phyloP scores from a whole-genome alignment of 2,797 vertebrate genomes.

The Enteromius afrohamiltoni region DNA sequence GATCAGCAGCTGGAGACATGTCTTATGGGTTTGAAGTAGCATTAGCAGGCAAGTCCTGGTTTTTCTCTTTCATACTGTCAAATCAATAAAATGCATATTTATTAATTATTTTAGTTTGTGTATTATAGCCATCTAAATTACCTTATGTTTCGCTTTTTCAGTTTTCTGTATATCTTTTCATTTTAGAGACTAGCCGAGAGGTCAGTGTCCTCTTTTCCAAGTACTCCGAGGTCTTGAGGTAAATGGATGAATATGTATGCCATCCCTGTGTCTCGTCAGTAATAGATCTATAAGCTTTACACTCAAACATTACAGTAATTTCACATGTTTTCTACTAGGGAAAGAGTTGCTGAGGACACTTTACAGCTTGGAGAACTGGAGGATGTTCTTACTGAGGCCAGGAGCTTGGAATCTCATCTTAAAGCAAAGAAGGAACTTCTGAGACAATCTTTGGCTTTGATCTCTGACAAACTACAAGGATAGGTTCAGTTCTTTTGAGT shows the following conservation, averaged over 20 bases:
- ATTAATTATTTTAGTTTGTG: not conserved
- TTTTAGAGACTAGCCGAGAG: constrained; percentile 65
- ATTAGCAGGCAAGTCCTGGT: constrained; percentile 63
- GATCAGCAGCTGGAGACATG: constrained; percentile 48
- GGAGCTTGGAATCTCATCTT: constrained; percentile 69
- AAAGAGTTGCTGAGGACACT: constrained; percentile 69
- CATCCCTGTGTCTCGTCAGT: not conserved
- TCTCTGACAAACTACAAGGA: constrained; percentile 75
- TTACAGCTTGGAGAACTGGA: constrained; percentile 73
- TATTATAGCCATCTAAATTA: not conserved
- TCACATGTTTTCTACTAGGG: constrained; percentile 63
- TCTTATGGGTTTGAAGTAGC: constrained; percentile 61
- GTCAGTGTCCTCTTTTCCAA: constrained; percentile 65
- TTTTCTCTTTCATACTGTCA: not conserved
- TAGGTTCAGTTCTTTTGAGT: constrained; percentile 46
- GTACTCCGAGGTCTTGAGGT: constrained; percentile 73
- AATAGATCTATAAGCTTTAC: not conserved
- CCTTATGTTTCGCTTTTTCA: not conserved
- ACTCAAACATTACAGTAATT: not conserved
- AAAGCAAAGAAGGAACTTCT: constrained; percentile 76
- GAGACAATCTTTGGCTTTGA: constrained; percentile 66
- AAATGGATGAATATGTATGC: constrained; percentile 25
- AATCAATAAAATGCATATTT: not conserved
- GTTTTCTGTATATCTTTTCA: constrained; percentile 11
- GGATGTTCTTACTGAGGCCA: constrained; percentile 70